Percentiles rank a stretch among this genome's conserved stretches.
These are phyloP conservation scores for Tyria jacobaeae DNA, from an alignment of 2,888 invertebrate species.

Conservation along the genomic window DNA sequence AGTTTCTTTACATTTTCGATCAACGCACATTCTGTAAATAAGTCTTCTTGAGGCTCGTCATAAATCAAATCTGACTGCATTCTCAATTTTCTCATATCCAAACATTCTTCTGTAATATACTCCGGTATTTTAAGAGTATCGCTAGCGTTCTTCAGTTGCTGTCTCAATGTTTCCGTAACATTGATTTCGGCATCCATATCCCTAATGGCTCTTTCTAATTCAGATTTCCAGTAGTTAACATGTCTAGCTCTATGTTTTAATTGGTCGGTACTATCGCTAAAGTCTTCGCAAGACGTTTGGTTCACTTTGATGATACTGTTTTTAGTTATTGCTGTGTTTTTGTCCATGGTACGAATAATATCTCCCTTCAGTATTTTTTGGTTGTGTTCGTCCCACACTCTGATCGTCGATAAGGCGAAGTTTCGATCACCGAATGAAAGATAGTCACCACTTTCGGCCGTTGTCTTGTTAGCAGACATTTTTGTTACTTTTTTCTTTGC, in stretches of 20 bases:
- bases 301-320: slow-evolving; percentile 81
- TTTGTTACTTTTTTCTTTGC: not conserved
- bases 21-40: slow-evolving; percentile 90
- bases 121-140: slow-evolving; percentile 71
- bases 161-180: slow-evolving; percentile 69
- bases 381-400: slow-evolving; percentile 77
- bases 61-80: slow-evolving; percentile 91
- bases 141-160: slow-evolving; percentile 81
- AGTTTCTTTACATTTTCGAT: slow-evolving; percentile 89
- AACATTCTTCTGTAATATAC: slow-evolving; percentile 88
- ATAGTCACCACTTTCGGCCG: slow-evolving; percentile 70
- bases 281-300: slow-evolving; percentile 76
- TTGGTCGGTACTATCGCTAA: slow-evolving; percentile 76
- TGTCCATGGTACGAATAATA: slow-evolving; percentile 74
- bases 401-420: slow-evolving; percentile 66
- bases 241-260: slow-evolving; percentile 74
- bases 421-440: slow-evolving; percentile 73
- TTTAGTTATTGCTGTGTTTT: slow-evolving; percentile 77
- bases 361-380: slow-evolving; percentile 73
- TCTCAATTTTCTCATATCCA: slow-evolving; percentile 89
- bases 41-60: slow-evolving; percentile 91
- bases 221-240: slow-evolving; percentile 80
- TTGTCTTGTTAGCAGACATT: slow-evolving; percentile 55
- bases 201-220: slow-evolving; percentile 75
- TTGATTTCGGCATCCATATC: slow-evolving; percentile 78